Base-by-base conservation (phyloP, 2,113 vertebrate species). In the mouse (Mus musculus) region DNA sequence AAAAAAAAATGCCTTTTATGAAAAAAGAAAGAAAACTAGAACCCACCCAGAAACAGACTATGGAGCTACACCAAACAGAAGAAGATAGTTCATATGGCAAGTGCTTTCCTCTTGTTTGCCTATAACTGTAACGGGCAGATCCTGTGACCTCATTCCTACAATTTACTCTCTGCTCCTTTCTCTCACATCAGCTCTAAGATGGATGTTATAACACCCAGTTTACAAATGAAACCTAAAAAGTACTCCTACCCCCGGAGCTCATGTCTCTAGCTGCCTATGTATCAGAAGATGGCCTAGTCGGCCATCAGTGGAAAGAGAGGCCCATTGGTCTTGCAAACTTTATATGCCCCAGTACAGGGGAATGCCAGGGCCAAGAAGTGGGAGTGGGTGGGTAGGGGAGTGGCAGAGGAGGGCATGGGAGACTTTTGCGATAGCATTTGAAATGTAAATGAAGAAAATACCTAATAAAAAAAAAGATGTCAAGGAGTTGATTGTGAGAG, bases 201-300 rank as follows among this genome's bases (percentile, higher is more conserved):
- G 4, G 42, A 11, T 63, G 73, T 75, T 78, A 54, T 56, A 90
- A 69, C 76, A 1, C 3, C 10, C 36, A 77, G 65, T 80, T 91
- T 61, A 73, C 28, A 91, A 78, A 89, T 22, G 12, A 94, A 54
- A 93, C 69, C 90, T 96, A 92, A 94, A 85, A 11, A 93, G 33
- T 42, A 42, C 42, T 3, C 42, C 42, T 3, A 42, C 42, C 42
- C 42, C 3, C 42, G 42, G 42, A 42, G 42, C 42, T 42, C 42
- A 3, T 42, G 42, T 42, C 42, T 42, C 42, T 42, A 42, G 42
- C 42, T 42, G 42, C 42, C 2, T 42, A 42, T 42, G 42, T 42
- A 42, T 42, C 42, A 42, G 42, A 42, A 42, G 42, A 42, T 42
- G 42, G 42, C 42, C 42, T 42, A 42, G 42, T 42, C 42, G 42